These are phyloP conservation scores for Rhagonycha fulva DNA, from an alignment of 2,888 invertebrate genomes.

Conservation along the genomic window DNA sequence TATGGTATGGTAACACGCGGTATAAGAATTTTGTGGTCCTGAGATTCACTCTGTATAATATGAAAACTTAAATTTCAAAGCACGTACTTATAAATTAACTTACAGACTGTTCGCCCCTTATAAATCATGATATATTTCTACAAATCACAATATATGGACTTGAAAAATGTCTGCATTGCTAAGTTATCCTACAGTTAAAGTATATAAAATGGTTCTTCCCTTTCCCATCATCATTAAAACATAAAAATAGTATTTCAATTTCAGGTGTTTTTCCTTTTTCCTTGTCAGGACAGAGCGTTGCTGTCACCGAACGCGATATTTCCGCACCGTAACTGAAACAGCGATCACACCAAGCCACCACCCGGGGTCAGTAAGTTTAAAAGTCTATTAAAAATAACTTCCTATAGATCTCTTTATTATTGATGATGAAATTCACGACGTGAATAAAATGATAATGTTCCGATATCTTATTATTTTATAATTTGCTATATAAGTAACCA, in stretches of 20 bases:
- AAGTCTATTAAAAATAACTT: not conserved
- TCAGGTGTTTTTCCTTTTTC: not conserved
- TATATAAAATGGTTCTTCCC: not conserved
- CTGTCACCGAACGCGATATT: not conserved
- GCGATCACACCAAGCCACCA: not conserved
- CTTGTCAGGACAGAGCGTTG: not conserved
- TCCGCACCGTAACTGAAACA: not conserved
- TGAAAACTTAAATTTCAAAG: too few relatives aligned
- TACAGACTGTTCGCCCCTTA: not conserved
- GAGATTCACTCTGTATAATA: too few relatives aligned
- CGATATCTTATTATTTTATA: not conserved
- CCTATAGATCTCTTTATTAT: not conserved
- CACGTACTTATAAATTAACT: not conserved
- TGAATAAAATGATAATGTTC: not conserved
- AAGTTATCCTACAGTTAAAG: too few relatives aligned
- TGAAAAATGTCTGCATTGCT: not conserved
- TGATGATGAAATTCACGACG: not conserved
- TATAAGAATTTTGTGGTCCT: too few relatives aligned
- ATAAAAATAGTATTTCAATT: not conserved
- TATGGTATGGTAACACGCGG: too few relatives aligned
- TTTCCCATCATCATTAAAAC: not conserved
- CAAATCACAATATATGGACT: not conserved
- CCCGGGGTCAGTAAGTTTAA: not conserved
- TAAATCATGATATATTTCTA: not conserved
- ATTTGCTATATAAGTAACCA: not conserved